These are phyloP conservation scores for Magallana angulata DNA, from an alignment of 1,140 invertebrate genomes.

Conservation along the genomic window DNA sequence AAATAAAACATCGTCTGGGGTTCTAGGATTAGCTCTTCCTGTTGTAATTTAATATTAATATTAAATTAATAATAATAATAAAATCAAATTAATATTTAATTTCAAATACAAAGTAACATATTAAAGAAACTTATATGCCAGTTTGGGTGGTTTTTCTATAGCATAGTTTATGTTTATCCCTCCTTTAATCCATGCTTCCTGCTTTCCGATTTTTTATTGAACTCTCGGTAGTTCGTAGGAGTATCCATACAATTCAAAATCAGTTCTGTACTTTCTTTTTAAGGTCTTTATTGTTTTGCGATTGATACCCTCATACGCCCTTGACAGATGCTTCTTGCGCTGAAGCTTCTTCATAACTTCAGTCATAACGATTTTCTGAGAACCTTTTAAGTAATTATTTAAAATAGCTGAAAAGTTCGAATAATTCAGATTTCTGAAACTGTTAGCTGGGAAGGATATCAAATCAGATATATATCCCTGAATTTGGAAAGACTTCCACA, in stretches of 20 bases:
- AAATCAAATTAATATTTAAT: too few species aligned
- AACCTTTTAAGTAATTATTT: not conserved
- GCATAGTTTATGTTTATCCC: too few species aligned
- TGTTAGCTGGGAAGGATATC: conserved; percentile 11
- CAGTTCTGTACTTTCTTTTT: not conserved
- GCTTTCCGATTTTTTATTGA: not conserved
- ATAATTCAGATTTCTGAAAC: not conserved
- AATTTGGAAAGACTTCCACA: conserved; percentile 51
- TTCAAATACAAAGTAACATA: too few species aligned
- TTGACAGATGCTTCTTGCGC: not conserved
- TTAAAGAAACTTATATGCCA: too few species aligned
- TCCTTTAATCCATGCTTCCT: too few species aligned
- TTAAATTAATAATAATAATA: too few species aligned
- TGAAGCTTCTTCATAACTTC: not conserved
- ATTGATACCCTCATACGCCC: not conserved
- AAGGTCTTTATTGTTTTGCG: not conserved
- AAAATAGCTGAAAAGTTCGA: not conserved
- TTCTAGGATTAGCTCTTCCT: too few species aligned
- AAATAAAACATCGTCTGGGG: too few species aligned
- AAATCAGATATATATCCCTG: conserved; percentile 52
- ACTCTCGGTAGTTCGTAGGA: not conserved
- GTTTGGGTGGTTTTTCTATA: too few species aligned
- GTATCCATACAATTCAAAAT: not conserved
- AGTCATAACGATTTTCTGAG: not conserved
- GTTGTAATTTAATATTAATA: too few species aligned